These are phyloP conservation scores for Camponotus pennsylvanicus DNA, from an alignment of 1,140 invertebrate species.

Conservation along the genomic window DNA sequence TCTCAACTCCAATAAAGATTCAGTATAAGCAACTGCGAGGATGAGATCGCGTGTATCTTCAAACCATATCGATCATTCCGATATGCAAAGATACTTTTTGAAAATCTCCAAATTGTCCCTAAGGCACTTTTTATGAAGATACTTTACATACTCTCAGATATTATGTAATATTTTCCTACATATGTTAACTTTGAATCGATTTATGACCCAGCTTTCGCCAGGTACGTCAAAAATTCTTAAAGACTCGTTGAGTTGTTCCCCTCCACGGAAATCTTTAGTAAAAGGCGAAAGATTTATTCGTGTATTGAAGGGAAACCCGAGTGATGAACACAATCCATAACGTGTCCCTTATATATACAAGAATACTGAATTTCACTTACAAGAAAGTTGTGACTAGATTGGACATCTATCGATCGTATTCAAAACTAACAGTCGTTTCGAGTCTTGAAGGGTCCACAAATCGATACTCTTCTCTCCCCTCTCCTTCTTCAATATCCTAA, in stretches of 20 bases:
- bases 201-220: conserved; percentile 59
- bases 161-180: no score
- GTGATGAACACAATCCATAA: not conserved
- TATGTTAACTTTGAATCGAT: not conserved
- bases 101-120: not conserved
- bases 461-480: no score
- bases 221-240: conserved; percentile 57
- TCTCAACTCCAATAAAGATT: conserved; percentile 39
- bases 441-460: no score
- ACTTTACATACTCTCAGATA: no score
- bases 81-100: no score
- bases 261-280: conserved; percentile 79
- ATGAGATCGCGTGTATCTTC: no score
- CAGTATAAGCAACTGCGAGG: conserved; percentile 33
- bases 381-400: not conserved
- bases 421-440: not conserved
- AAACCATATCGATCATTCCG: no score
- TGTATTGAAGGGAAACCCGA: conserved; percentile 73
- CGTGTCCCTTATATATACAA: conserved; percentile 1
- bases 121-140: no score
- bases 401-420: conserved; percentile 32
- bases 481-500: no score
- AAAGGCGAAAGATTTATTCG: conserved; percentile 78
- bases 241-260: conserved; percentile 71
- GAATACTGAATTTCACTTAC: not conserved